Evolutionary conservation across 2,797 vertebrate genomes (phyloP).

Genomic region (Gymnopithys bicolor): DNA sequence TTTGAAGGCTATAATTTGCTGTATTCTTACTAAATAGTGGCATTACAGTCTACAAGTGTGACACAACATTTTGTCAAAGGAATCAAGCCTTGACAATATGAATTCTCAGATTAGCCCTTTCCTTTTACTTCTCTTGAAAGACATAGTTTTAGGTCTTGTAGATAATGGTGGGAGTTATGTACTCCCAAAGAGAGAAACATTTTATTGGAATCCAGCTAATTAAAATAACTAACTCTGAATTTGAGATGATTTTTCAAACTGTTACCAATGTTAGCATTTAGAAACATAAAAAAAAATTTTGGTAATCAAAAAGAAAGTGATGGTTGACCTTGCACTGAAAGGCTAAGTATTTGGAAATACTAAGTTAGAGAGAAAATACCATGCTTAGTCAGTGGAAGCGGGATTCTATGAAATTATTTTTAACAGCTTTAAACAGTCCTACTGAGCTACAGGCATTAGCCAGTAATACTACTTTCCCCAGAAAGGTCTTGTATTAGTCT

Average conservation of each 20-base stretch:
- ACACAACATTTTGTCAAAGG: not conserved
- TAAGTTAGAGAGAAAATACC: not conserved
- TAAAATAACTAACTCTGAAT: not conserved
- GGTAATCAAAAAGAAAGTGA: not conserved
- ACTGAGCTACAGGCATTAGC: not conserved
- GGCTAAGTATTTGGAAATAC: not conserved
- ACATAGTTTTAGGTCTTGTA: not conserved
- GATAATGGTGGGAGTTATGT: not conserved
- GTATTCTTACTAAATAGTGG: not conserved
- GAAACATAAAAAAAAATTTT: not conserved
- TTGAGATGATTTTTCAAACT: not conserved
- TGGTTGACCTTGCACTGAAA: not conserved
- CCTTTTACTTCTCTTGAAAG: not conserved
- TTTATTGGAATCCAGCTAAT: not conserved
- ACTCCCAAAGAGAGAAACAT: not conserved
- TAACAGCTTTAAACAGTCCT: not conserved
- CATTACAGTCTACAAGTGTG: not conserved
- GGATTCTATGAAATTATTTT: not conserved
- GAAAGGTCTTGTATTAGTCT: not conserved
- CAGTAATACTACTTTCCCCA: not conserved
- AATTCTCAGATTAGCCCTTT: not conserved
- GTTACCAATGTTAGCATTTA: not conserved
- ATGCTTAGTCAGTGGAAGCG: not conserved
- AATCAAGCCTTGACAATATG: not conserved
- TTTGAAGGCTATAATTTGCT: not conserved